Conservation (phyloP, 2,113 vertebrate genomes). For the Ctenodactylus gundi region DNA sequence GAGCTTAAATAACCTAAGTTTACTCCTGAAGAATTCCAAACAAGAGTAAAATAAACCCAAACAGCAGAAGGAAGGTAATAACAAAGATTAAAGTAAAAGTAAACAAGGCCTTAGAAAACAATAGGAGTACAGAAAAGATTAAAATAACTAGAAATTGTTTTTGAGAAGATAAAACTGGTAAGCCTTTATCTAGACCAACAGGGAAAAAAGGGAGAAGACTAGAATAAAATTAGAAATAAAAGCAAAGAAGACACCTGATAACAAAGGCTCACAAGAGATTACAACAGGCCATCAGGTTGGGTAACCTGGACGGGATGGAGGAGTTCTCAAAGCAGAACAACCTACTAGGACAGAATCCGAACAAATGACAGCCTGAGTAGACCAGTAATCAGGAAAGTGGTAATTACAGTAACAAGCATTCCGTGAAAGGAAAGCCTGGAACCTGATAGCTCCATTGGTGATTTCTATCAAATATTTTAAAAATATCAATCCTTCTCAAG, state of each 20-base stretch:
- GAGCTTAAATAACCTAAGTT: background rate
- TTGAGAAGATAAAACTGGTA: background rate
- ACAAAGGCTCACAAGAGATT: background rate
- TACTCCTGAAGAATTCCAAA: background rate
- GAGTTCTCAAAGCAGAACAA: background rate
- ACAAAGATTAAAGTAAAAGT: background rate
- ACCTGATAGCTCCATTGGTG: background rate
- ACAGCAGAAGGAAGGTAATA: background rate
- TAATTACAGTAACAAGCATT: background rate
- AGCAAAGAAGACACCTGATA: background rate
- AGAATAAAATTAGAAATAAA: background rate
- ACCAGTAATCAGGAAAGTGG: background rate
- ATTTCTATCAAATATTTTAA: background rate
- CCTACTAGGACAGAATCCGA: background rate
- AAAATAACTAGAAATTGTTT: background rate
- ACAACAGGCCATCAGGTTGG: background rate
- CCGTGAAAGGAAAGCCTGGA: background rate
- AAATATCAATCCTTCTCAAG: background rate
- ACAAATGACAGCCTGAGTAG: background rate
- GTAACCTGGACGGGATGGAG: background rate
- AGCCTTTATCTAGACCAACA: background rate
- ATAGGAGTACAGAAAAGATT: background rate
- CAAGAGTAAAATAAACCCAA: background rate
- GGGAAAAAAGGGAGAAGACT: background rate
- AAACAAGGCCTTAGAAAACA: background rate